A percentile compares a stretch with the other conserved stretches of the same genome.
These are phyloP conservation scores for Vulpes ferrilata DNA, from an alignment of 2,113 vertebrate genomes.

Conservation along the genomic window DNA sequence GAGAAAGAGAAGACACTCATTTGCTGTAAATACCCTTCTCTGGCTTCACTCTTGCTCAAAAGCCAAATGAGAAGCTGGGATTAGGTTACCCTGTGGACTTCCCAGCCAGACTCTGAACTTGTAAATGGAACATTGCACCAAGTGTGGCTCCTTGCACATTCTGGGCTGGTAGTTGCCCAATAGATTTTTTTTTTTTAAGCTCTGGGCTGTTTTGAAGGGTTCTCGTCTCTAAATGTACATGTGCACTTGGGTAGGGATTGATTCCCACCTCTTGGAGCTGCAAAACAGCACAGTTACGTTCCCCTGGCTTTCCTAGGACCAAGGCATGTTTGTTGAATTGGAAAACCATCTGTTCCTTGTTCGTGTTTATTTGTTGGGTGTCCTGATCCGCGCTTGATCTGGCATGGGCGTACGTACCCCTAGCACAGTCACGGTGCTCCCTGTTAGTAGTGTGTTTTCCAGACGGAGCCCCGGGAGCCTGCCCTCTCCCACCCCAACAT, in stretches of 20 bases:
- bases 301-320: not conserved
- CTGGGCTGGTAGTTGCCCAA: not conserved
- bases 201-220: not conserved
- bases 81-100: not conserved
- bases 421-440: accelerated
- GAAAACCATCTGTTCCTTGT: not conserved
- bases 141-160: not conserved
- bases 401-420: accelerated
- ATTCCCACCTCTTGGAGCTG: not conserved
- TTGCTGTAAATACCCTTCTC: not conserved
- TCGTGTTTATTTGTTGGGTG: not conserved
- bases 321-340: not conserved
- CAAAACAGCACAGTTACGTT: not conserved
- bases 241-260: not conserved
- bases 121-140: not conserved
- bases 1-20: not conserved
- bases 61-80: not conserved
- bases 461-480: not conserved
- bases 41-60: not conserved
- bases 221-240: too few species aligned
- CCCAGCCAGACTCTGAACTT: not conserved
- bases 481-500: not conserved
- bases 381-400: too few species aligned
- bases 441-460: not conserved
- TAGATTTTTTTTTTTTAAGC: not conserved